Base-by-base conservation (phyloP, 37 sponge, comb jelly and placozoan species). In the Petrosia ficiformis region DNA sequence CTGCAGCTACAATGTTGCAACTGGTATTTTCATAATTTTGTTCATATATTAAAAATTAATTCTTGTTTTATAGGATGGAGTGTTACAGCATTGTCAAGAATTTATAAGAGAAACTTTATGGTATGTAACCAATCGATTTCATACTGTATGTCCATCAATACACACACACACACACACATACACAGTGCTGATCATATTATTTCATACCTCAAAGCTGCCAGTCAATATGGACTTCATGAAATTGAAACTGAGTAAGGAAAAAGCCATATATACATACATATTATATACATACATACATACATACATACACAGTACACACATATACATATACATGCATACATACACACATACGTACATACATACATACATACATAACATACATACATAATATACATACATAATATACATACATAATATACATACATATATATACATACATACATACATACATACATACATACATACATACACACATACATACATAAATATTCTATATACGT, bases 1-100 rank as follows among this genome's bases (percentile, higher is more conserved):
- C 97, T 39, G 80, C 76, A 44, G 97, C 94, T 24, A 57, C 95
- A 41, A 82, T 86, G 70, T 68, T 89, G 59, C 95, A 96, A 76
- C 43, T 96, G 90, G 97, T 93, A 0, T 80, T 84, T 42, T 42
- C 4, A 57, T 70, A 42, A 44, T 63, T 70, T 14, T 42, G 52
- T 78, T 52, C 3, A 64, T 65, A 64, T 77, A n/a, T 77, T n/a
- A 8, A 28, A 40, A 39, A 26, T 33, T 65, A 44, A 65, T 41
- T 74, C 26, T n/a, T 25, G 4, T 14, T 67, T 32, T 58, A 2
- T 57, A 92, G 93, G 93, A 92, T 70, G 93, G 93, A 0, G 79
- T 92, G 2, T 34, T 82, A 73, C 74, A 88, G 78, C 89, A 84
- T 39, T 92, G 93, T 33, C 33, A 42, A 24, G 82, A 39, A 52